These are phyloP conservation scores for Epinotia demarniana DNA, from an alignment of 2,888 invertebrate genomes.

Conservation along the genomic window DNA sequence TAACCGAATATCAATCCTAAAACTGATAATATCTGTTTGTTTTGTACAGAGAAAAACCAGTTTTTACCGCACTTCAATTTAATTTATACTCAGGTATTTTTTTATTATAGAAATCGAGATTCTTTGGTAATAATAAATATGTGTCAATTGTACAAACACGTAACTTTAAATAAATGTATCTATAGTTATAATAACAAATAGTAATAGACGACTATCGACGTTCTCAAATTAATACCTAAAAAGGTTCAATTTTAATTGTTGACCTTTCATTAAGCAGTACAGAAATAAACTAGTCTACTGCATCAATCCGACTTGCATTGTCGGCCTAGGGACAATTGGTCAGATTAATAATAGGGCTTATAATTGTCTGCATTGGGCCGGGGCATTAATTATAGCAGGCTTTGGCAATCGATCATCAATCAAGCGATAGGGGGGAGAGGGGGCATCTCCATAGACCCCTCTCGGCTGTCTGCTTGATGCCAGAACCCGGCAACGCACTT, in stretches of 20 bases:
- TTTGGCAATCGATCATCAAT: constrained; percentile 71
- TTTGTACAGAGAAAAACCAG: no score
- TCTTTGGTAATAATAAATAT: no score
- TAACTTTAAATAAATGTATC: no score
- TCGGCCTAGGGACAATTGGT: constrained; percentile 42
- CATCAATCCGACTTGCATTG: constrained; percentile 15
- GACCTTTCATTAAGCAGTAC: neutral
- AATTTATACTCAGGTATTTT: no score
- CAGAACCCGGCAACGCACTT: constrained; percentile 19
- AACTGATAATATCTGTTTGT: no score
- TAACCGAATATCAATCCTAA: neutral
- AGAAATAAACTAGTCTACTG: constrained; percentile 9
- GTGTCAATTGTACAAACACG: no score
- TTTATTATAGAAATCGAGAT: no score
- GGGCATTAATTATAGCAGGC: constrained; percentile 72
- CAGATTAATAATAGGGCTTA: constrained; percentile 53
- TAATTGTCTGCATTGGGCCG: constrained; percentile 61
- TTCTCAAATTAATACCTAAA: neutral
- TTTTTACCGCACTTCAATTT: no score
- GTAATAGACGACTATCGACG: neutral
- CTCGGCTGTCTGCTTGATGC: constrained; percentile 43
- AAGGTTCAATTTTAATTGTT: neutral
- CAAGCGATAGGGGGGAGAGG: constrained; percentile 51
- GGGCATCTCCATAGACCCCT: constrained; percentile 39
- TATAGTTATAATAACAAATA: neutral